A percentile compares a stretch with the other conserved stretches of the same genome.
Evolutionary conservation across 1,140 invertebrate genomes (phyloP).

Genomic region (Tribolium madens): DNA sequence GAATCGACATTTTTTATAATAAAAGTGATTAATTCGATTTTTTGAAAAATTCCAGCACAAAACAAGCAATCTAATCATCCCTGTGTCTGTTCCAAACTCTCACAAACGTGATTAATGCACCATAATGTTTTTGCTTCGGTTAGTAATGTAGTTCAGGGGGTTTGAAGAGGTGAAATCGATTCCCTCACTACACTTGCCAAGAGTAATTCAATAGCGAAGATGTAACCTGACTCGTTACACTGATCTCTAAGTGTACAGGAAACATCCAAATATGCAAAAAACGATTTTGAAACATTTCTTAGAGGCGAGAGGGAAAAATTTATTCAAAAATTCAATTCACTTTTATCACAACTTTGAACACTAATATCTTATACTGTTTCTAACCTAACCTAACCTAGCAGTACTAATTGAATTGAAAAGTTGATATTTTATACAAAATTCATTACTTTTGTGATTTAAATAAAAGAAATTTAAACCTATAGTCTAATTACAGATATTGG

Average conservation of each 20-base stretch:
- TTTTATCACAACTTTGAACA: too few relatives aligned
- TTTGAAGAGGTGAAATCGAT: conserved; percentile 26
- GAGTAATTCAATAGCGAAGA: conserved; percentile 16
- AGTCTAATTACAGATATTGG: too few relatives aligned
- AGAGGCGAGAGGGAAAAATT: too few relatives aligned
- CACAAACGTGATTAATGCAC: conserved; percentile 40
- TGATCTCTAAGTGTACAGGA: neutral
- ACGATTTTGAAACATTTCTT: too few relatives aligned
- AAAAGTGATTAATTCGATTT: neutral
- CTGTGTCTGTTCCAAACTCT: conserved; percentile 32
- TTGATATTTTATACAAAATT: too few relatives aligned
- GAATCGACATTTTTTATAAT: neutral
- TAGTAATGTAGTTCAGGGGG: conserved; percentile 45
- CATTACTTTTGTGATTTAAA: too few relatives aligned
- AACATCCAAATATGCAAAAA: neutral
- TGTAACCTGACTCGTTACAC: neutral
- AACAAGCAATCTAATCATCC: conserved; percentile 31
- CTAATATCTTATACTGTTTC: too few relatives aligned
- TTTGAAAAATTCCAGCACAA: conserved; percentile 1
- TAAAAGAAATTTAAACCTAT: too few relatives aligned
- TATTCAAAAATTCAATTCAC: too few relatives aligned
- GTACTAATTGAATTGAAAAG: too few relatives aligned
- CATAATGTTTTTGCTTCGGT: conserved; percentile 45
- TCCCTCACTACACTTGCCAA: conserved; percentile 11
- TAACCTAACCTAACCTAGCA: too few relatives aligned